These are phyloP conservation scores for Synergus japonicus DNA, from an alignment of 2,888 invertebrate species.

Conservation along the genomic window DNA sequence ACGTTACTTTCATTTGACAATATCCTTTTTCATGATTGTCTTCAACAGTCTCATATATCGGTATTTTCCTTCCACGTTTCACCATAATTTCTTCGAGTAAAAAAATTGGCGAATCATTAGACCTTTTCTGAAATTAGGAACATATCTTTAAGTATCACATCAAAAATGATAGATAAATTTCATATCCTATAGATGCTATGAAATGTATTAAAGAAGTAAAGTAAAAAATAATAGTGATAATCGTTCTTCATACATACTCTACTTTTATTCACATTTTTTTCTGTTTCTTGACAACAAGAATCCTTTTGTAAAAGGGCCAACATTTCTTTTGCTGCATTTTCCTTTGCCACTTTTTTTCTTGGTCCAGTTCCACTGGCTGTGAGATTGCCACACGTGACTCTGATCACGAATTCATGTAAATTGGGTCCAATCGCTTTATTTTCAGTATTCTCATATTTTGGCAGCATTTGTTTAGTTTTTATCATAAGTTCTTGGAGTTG, in stretches of 20 bases:
- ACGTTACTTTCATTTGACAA: not conserved
- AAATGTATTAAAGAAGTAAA: not conserved
- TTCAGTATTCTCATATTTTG: not conserved
- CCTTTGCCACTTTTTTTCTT: not conserved
- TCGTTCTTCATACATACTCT: not conserved
- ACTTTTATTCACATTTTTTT: not conserved
- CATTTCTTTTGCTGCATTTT: not conserved
- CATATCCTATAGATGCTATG: not conserved
- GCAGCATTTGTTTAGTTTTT: not conserved
- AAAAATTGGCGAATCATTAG: not conserved
- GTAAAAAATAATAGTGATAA: not conserved
- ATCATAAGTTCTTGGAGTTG: not conserved
- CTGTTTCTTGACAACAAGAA: not conserved
- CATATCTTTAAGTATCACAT: not conserved
- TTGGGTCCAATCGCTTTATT: not conserved
- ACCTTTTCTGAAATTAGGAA: not conserved
- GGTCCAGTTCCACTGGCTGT: not conserved
- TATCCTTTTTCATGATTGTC: not conserved
- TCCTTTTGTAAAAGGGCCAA: not conserved
- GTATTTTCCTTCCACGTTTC: not conserved
- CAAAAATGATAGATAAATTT: not conserved
- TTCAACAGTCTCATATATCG: not conserved
- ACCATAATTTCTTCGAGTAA: not conserved
- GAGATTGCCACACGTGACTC: not conserved
- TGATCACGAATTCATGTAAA: not conserved